Evolutionary conservation across 2,113 vertebrate genomes (phyloP).

Genomic region (Panthera tigris): DNA sequence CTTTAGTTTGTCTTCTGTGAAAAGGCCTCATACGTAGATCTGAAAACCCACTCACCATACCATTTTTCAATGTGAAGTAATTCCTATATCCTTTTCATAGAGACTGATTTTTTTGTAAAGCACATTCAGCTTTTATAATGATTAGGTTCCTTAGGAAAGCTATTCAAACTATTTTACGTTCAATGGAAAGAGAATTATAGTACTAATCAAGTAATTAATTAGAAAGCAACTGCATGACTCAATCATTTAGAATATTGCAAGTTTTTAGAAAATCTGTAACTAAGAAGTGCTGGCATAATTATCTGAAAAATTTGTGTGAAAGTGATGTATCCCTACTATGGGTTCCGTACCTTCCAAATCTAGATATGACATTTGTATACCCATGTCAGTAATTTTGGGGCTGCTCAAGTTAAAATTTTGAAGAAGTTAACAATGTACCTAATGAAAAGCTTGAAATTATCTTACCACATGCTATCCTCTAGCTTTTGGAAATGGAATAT

Average conservation of each 20-base stretch:
- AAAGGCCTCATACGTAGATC: not conserved
- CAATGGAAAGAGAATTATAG: conserved; percentile 37
- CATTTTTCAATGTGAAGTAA: conserved; percentile 26
- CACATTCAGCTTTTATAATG: not conserved
- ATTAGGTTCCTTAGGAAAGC: not conserved
- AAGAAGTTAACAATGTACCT: not conserved
- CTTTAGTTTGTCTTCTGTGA: not conserved
- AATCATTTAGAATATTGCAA: not conserved
- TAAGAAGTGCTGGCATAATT: not conserved
- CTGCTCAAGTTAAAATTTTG: not conserved
- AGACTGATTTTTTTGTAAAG: not conserved
- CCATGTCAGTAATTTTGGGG: not conserved
- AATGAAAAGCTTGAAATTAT: not conserved
- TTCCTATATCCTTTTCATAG: not conserved
- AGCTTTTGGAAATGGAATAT: not conserved
- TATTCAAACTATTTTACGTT: conserved; percentile 4
- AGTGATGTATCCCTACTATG: not conserved
- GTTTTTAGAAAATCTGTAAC: conserved; percentile 7
- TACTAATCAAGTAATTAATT: not conserved
- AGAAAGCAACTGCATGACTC: not conserved
- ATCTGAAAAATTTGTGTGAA: conserved; percentile 11
- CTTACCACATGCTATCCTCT: not conserved
- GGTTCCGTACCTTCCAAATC: not conserved
- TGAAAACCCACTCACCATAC: not conserved
- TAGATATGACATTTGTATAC: not conserved